Evolutionary conservation across 2,888 invertebrate species (phyloP), one percentile per base, ranked within the genome.

Genomic region (Thysanoteuthis rhombus): DNA sequence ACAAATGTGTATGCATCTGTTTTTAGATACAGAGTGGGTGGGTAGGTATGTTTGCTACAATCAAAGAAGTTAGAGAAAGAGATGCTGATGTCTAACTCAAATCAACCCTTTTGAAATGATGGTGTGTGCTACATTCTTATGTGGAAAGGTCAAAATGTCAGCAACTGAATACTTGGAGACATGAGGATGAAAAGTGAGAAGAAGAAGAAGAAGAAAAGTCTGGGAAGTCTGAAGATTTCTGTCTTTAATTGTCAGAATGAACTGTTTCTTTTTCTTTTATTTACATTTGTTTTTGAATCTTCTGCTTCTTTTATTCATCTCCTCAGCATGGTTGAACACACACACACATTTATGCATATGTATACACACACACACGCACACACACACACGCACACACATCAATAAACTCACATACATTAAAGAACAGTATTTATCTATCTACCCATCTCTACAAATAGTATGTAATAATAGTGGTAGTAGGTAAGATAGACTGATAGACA

Each of bases 51-150:
- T 19, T 45, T 32, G 45, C 92, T 92, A 40, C 92, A 45, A 92
- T 45, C 75, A 75, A n/a, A 16, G 75, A n/a, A n/a, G n/a, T 75
- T 75, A 75, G 75, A 75, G 75, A 75, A 75, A 75, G 75, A 75
- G n/a, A n/a, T 75, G 75, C 75, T 75, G n/a, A 75, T 75, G 75
- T 75, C 75, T n/a, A n/a, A 75, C 75, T 75, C 12, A 36, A 75
- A 75, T 75, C 75, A 75, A 75, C 75, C 75, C 75, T 75, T 75
- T 75, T 75, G 75, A 75, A 75, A 75, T 75, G 75, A 75, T 75
- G 75, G n/a, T n/a, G 75, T n/a, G 75, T 75, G 75, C n/a, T 75
- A 75, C n/a, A 75, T 52, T 52, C 52, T 52, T 52, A 52, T 75
- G 75, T 75, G n/a, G n/a, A 75, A 75, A 75, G 75, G 75, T 75